Evolutionary conservation across 2,113 vertebrate species (phyloP).

Genomic region (Myodes glareolus): DNA sequence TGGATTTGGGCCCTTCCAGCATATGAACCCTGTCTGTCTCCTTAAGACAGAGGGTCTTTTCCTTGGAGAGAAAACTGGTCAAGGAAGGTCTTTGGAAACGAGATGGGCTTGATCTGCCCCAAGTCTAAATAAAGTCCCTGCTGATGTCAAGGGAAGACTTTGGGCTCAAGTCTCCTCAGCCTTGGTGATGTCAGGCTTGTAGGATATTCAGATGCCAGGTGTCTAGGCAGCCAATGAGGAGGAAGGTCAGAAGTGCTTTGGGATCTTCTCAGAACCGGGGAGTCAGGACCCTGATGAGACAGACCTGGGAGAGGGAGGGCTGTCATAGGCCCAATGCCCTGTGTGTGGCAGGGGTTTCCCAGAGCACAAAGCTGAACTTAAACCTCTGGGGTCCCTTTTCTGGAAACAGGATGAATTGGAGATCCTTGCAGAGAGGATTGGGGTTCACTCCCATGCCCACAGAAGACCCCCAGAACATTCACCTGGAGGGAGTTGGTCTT

Average conservation of each 20-base stretch:
- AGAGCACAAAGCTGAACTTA: background rate
- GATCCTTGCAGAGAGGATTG: background rate
- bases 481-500: background rate
- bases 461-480: background rate
- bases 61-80: background rate
- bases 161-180: background rate
- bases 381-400: background rate
- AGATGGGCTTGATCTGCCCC: background rate
- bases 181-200: background rate
- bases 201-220: background rate
- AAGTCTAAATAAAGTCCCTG: background rate
- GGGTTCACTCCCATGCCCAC: background rate
- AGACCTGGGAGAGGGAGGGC: background rate
- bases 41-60: background rate
- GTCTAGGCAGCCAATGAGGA: background rate
- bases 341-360: background rate
- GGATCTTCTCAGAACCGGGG: background rate
- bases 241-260: background rate
- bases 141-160: background rate
- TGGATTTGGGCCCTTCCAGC: slow-evolving; percentile 26
- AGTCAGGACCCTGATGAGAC: background rate
- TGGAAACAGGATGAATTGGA: background rate
- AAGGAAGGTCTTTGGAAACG: background rate
- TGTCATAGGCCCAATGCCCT: background rate
- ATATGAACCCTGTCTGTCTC: background rate